Percentiles rank a stretch among this genome's conserved stretches.
Evolutionary conservation across 2,113 vertebrate species (phyloP).

Genomic region (Corvus hawaiiensis): DNA sequence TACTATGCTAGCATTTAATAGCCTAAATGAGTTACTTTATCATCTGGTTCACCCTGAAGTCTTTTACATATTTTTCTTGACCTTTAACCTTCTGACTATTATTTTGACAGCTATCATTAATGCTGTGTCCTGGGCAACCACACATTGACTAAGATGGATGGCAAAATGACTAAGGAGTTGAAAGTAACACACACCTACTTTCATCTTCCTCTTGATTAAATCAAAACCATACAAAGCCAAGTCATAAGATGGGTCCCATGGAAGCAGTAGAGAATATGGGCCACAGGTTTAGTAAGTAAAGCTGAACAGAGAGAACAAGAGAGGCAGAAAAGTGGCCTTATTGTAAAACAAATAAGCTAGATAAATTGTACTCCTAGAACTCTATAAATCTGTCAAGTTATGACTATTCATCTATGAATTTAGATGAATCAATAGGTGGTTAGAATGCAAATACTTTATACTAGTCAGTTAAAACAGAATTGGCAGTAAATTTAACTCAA

Average conservation of each 20-base stretch:
- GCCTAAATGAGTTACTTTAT: slow-evolving; percentile 79
- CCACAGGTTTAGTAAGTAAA: slow-evolving; percentile 63
- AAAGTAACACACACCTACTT: slow-evolving; percentile 76
- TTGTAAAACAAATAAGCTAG: slow-evolving; percentile 34
- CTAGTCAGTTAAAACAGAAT: neutral
- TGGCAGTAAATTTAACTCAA: slow-evolving; percentile 4
- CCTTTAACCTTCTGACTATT: slow-evolving; percentile 81
- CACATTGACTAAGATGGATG: slow-evolving; percentile 78
- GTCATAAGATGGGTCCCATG: slow-evolving; percentile 57
- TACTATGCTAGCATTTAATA: slow-evolving; percentile 70
- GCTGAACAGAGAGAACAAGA: neutral
- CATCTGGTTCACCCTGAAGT: slow-evolving; percentile 76
- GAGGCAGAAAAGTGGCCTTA: neutral
- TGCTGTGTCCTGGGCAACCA: slow-evolving; percentile 71
- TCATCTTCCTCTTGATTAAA: slow-evolving; percentile 81
- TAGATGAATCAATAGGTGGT: slow-evolving; percentile 35
- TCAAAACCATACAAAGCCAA: slow-evolving; percentile 78
- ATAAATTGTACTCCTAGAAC: slow-evolving; percentile 24
- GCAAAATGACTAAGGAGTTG: slow-evolving; percentile 67
- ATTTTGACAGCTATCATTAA: slow-evolving; percentile 79
- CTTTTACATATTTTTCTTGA: slow-evolving; percentile 84
- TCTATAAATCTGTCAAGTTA: slow-evolving; percentile 37
- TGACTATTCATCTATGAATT: slow-evolving; percentile 33
- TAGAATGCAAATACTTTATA: slow-evolving; percentile 31
- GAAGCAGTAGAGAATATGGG: slow-evolving; percentile 69